Conservation (phyloP, 2,797 vertebrate species). For the Eremophila alpestris region DNA sequence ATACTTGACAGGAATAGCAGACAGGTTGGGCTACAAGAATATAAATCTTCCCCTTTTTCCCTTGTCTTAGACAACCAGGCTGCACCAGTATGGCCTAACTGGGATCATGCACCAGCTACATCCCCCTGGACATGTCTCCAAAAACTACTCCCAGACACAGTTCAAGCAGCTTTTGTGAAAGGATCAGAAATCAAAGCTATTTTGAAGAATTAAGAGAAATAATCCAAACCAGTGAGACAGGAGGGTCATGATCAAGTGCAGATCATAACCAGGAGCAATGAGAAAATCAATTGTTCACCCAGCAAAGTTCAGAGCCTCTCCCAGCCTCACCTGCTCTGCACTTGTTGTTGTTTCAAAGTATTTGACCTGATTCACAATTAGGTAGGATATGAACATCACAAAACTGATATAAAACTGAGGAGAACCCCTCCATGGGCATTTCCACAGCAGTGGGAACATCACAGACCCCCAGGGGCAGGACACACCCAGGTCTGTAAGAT, state of each 20-base stretch:
- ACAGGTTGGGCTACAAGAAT: not conserved
- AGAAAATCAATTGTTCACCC: not conserved
- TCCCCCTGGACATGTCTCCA: not conserved
- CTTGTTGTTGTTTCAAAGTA: not conserved
- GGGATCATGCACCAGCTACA: rapidly evolving
- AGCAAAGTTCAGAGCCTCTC: not conserved
- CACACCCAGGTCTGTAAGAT: not conserved
- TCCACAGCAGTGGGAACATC: not conserved
- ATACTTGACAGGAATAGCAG: not conserved
- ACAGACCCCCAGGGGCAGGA: not conserved
- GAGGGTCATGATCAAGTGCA: not conserved
- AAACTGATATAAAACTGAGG: not conserved
- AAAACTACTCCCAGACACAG: not conserved
- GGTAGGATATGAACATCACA: not conserved
- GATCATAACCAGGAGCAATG: rapidly evolving
- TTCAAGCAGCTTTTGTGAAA: not conserved
- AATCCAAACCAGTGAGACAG: not conserved
- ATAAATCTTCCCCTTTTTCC: not conserved
- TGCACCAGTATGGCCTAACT: not conserved
- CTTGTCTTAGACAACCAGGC: not conserved
- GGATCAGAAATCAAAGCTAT: not conserved
- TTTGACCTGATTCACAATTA: not conserved
- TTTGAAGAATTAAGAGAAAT: not conserved
- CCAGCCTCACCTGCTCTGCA: not conserved
- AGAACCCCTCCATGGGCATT: rapidly evolving